phyloP scores from a whole-genome alignment of 2,888 invertebrate genomes.

The Dichetophora obliterata region DNA sequence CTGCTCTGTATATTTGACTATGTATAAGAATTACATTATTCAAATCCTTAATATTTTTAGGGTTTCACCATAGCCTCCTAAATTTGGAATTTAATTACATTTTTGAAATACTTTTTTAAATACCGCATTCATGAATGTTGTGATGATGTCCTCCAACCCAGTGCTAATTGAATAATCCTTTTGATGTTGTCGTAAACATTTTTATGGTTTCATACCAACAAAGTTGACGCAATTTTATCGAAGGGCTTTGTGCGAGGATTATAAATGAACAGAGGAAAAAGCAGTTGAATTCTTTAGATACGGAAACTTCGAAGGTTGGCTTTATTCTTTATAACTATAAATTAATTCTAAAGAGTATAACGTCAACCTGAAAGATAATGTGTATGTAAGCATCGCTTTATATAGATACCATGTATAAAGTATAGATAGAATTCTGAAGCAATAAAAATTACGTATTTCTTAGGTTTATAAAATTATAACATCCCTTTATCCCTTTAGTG shows the following conservation, averaged over 20 bases:
- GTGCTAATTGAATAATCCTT: constrained; percentile 41
- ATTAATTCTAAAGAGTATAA: too few relatives aligned
- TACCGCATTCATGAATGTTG: not conserved
- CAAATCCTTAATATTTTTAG: not conserved
- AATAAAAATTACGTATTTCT: not conserved
- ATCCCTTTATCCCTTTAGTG: not conserved
- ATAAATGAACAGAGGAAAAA: not conserved
- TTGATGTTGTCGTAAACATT: constrained; percentile 39
- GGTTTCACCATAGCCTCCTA: not conserved
- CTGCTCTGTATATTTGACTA: too few relatives aligned
- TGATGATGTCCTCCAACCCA: constrained; percentile 17
- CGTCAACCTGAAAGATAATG: too few relatives aligned
- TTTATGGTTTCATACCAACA: constrained; percentile 37
- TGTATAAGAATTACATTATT: not conserved
- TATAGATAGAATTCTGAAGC: not conserved
- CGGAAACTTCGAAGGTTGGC: not conserved
- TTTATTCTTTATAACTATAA: not conserved
- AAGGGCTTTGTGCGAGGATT: not conserved
- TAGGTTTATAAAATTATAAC: not conserved
- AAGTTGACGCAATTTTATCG: not conserved
- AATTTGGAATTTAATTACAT: constrained; percentile 10
- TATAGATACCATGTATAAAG: too few relatives aligned
- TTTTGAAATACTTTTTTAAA: not conserved
- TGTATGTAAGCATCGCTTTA: too few relatives aligned
- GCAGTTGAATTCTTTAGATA: not conserved